Conservation (phyloP, 2,113 vertebrate genomes). For the Oncorhynchus tshawytscha region DNA sequence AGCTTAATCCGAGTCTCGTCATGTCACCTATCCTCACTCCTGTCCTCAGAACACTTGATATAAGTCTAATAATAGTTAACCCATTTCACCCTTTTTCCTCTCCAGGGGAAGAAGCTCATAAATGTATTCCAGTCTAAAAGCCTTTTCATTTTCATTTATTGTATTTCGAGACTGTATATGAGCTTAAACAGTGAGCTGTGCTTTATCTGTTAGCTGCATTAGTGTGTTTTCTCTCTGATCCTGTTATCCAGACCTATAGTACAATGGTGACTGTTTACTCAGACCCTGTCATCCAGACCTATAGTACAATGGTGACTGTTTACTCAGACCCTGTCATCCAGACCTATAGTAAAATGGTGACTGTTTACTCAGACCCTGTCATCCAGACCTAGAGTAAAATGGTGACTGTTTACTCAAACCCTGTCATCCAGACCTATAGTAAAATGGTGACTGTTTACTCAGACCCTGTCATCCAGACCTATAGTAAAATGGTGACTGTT, state of each 20-base stretch:
- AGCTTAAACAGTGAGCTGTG: conserved; percentile 3
- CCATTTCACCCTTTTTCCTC: conserved; percentile 5
- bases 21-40: not conserved
- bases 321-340: too few relatives aligned
- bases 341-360: too few relatives aligned
- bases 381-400: too few relatives aligned
- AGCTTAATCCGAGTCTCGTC: not conserved
- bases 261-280: too few relatives aligned
- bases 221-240: conserved; percentile 9
- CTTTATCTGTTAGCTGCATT: conserved; percentile 1
- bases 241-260: not conserved
- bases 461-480: too few relatives aligned
- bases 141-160: conserved; percentile 13
- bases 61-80: conserved; percentile 10
- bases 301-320: too few relatives aligned
- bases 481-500: too few relatives aligned
- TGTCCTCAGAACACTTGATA: conserved; percentile 6
- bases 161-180: not conserved
- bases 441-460: too few relatives aligned
- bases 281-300: too few relatives aligned
- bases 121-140: conserved; percentile 1
- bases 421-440: too few relatives aligned
- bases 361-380: too few relatives aligned
- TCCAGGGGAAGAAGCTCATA: not conserved
- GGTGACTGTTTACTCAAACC: too few relatives aligned